Evolutionary conservation across 2,113 vertebrate genomes (phyloP), one percentile per base, ranked within the genome.

Genomic region (Hippocampus abdominalis): DNA sequence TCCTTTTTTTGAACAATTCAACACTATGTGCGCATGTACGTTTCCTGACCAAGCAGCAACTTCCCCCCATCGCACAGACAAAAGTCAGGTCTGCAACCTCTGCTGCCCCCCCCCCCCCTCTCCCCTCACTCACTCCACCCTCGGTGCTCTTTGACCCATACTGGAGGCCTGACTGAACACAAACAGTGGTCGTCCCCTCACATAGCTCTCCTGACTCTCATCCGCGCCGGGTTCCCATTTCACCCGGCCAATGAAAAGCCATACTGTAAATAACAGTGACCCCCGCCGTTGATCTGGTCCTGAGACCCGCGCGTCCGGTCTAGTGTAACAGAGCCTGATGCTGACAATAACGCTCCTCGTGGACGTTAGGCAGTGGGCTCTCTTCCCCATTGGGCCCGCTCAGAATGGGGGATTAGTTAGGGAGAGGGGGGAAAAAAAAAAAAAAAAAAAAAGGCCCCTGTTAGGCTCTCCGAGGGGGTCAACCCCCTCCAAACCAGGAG

Each of bases 241-340:
- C 94, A 91, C 83, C 75, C 62, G 63, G 88, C 89, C 90, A 80
- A 86, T 94, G 93, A 95, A 95, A 94, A 93, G 78, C 77, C 82
- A 89, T 89, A 93, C 94, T 94, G 94, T 95, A 95, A 94, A 94
- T 94, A 94, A 91, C 86, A 88, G 89, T 90, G 91, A 91, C 93
- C 93, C 93, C 91, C 64, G 70, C 68, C 80, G 87, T 91, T 91
- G 90, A 91, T 92, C 85, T 81, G 81, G 73, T 80, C 80, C 78
- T 68, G 70, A 80, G 88, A 91, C 83, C 91, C 92, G 85, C 85
- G 87, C 89, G 85, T 83, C 90, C 86, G 81, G 82, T 86, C 88
- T 90, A 92, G 92, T 91, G 93, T 92, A 93, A 91, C 91, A 86
- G 88, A 91, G 87, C 87, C 79, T 75, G 70, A 79, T 68, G 71